A percentile compares a stretch with the other conserved stretches of the same genome.
These are phyloP conservation scores for Sorex fumeus DNA, from an alignment of 2,113 vertebrate genomes.

Conservation along the genomic window DNA sequence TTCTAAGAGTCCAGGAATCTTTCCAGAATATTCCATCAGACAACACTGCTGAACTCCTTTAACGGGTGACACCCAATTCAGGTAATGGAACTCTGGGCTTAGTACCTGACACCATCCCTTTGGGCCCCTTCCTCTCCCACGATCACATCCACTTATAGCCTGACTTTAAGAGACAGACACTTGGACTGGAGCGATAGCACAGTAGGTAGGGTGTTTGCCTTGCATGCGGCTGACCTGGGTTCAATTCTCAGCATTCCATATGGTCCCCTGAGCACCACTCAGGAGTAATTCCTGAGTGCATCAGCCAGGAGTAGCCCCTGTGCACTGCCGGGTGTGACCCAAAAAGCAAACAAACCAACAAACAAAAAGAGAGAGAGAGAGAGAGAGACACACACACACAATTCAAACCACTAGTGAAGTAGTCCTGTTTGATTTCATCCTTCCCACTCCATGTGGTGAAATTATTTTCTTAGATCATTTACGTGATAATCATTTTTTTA, in stretches of 20 bases:
- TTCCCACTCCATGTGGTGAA: background rate
- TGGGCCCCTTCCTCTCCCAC: background rate
- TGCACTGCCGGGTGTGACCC: too few relatives aligned
- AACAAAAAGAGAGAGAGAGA: too few relatives aligned
- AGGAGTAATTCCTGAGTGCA: too few relatives aligned
- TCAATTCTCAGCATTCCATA: too few relatives aligned
- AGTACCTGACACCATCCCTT: background rate
- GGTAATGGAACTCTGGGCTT: background rate
- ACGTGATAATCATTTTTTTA: background rate
- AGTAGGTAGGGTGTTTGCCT: too few relatives aligned
- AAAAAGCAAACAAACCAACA: too few relatives aligned
- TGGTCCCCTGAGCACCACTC: too few relatives aligned
- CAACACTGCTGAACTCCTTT: background rate
- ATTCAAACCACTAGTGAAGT: too few relatives aligned
- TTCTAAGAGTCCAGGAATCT: background rate
- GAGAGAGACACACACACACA: too few relatives aligned
- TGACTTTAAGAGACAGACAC: background rate
- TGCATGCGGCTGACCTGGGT: too few relatives aligned
- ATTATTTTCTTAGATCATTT: background rate
- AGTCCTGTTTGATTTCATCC: background rate
- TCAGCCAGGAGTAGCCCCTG: too few relatives aligned
- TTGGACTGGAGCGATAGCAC: too few relatives aligned
- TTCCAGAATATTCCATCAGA: background rate
- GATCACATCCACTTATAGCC: background rate
- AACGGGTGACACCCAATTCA: background rate